phyloP scores from a whole-genome alignment of 2,113 vertebrate genomes.

The Rhadina sibilatrix region DNA sequence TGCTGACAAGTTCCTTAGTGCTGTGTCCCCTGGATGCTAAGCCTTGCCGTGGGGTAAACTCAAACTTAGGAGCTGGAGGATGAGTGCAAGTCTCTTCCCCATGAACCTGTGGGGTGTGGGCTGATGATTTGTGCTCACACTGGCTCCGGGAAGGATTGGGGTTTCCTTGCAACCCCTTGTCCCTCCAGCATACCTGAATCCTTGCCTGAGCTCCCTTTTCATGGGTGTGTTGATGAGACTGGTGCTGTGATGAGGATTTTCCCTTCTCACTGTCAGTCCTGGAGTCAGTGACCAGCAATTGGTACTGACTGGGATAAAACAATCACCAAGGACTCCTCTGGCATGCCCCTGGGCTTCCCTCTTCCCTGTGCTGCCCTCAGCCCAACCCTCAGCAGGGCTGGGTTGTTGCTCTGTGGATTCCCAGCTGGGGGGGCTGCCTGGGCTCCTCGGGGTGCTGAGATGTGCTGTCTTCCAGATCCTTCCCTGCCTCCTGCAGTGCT shows the following conservation, averaged over 20 bases:
- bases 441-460: not conserved
- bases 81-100: not conserved
- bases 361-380: rapidly evolving
- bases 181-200: not conserved
- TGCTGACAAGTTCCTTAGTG: not conserved
- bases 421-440: rapidly evolving
- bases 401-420: not conserved
- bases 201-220: not conserved
- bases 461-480: conserved; percentile 14
- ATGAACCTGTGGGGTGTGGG: not conserved
- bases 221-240: not conserved
- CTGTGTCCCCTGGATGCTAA: not conserved
- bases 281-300: not conserved
- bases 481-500: not conserved
- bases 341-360: not conserved
- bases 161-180: not conserved
- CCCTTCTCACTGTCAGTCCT: not conserved
- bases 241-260: rapidly evolving
- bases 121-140: not conserved
- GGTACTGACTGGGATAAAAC: not conserved
- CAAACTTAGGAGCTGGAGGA: not conserved
- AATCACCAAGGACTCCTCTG: not conserved
- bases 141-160: not conserved
- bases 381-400: not conserved
- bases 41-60: not conserved